Conservation (phyloP, 2,888 invertebrate species). For the Saturnia japonica region DNA sequence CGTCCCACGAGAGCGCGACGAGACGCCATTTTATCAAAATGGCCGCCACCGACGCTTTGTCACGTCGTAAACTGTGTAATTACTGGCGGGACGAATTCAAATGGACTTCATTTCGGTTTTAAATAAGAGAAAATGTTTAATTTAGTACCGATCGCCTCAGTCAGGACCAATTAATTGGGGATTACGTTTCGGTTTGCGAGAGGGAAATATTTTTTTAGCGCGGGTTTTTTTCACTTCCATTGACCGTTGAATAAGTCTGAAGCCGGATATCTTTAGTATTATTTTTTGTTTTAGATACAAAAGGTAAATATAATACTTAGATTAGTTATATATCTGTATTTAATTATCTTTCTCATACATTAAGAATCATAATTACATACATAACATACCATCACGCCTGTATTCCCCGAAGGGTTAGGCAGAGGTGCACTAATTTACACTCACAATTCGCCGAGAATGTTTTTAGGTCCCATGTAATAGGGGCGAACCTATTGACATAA, state of each 20-base stretch:
- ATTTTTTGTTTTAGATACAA: not conserved
- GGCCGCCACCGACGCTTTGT: conserved; percentile 59
- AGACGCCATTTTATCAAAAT: conserved; percentile 63
- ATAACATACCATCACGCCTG: not conserved
- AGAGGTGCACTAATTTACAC: too few relatives aligned
- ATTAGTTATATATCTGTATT: not conserved
- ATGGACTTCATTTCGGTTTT: conserved; percentile 79
- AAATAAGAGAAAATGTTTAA: conserved; percentile 82
- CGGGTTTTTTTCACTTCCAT: conserved; percentile 27
- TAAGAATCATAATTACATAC: not conserved
- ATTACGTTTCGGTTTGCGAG: conserved; percentile 55
- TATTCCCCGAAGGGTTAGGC: too few relatives aligned
- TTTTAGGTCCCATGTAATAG: too few relatives aligned
- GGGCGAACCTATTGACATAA: too few relatives aligned
- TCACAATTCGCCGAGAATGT: too few relatives aligned
- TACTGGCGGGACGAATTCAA: conserved; percentile 74
- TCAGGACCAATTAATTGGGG: conserved; percentile 76
- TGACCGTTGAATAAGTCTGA: conserved; percentile 17
- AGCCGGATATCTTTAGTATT: conserved; percentile 26
- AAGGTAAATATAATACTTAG: not conserved
- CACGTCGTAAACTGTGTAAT: conserved; percentile 81
- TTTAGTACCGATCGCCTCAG: conserved; percentile 68
- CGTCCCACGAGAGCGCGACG: conserved; percentile 45
- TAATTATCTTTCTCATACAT: not conserved
- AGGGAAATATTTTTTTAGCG: conserved; percentile 36